Base-by-base conservation (phyloP, 2,797 vertebrate genomes). In the Muraenolepis orangiensis region DNA sequence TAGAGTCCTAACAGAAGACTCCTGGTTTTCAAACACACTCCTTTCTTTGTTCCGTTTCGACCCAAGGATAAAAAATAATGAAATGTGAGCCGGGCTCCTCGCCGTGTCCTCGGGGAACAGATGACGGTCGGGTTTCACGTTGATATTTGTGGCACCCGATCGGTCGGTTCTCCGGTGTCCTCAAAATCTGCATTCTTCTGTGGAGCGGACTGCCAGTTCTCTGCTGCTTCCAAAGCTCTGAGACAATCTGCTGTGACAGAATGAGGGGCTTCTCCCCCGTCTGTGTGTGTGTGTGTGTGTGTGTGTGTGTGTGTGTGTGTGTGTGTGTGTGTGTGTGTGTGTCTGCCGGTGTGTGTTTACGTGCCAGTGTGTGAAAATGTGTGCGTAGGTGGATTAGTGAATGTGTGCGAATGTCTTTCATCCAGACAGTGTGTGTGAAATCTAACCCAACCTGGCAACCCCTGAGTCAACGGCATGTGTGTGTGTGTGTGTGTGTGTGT, bases 101-200 rank as follows among this genome's bases (percentile, higher is more conserved):
- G 16, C 13, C n/a, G 3, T 78, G 76, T 82, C 81, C 80, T 77
- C 74, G 79, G 40, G 78, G 77, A 74, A 77, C 84, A 81, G 77
- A 78, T 46, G 77, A 78, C 40, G 85, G 78, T 80, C 32, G 78
- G 74, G 76, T 75, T 74, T 80, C 74, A 79, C 78, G 30, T 71
- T 5, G 57, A 70, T 69, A 76, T 69, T 70, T 74, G 71, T 74
- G 40, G 28, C 14, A 74, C 16, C 79, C 73, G 80, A 86, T 82
- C 82, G 83, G 82, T 66, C 61, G 34, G 34, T 76, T 71, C 31
- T 18, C 69, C 40, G 23, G 74, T 18, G 46, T 40, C 38, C 46
- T 18, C 14, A 71, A 14, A 34, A 16, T 26, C 23, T 6, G 40
- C 34, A 68, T 51, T 69, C 31, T 18, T 29, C 42, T n/a, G n/a